Conservation (phyloP, 2,888 invertebrate genomes). For the Metallyticus violacea region DNA sequence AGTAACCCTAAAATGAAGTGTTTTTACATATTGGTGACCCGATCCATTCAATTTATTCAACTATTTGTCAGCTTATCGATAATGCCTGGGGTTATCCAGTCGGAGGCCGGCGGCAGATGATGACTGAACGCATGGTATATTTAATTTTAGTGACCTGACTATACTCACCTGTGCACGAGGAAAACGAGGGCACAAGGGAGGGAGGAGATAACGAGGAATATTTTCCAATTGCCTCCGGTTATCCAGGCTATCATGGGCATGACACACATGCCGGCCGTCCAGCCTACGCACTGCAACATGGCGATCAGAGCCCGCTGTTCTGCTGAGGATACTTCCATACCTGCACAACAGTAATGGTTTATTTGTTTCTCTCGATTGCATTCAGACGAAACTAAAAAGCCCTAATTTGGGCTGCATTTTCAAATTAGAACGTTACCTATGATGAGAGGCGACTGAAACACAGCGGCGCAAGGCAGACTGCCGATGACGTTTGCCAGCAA, state of each 20-base stretch:
- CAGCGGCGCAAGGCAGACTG: constrained; percentile 48
- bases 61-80: too few species aligned
- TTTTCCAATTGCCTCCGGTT: constrained; percentile 48
- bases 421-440: neutral
- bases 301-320: constrained; percentile 52
- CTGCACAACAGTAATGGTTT: constrained; percentile 36
- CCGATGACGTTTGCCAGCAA: constrained; percentile 47
- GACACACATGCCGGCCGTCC: constrained; percentile 51
- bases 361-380: too few species aligned
- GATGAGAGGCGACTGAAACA: constrained; percentile 50
- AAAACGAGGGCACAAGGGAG: constrained; percentile 47
- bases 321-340: constrained; percentile 54
- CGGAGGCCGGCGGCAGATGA: too few species aligned
- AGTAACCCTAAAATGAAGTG: too few species aligned
- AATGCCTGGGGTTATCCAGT: too few species aligned
- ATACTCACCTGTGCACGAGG: neutral
- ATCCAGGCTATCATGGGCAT: constrained; percentile 54
- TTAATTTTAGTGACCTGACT: too few species aligned
- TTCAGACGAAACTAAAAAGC: too few species aligned
- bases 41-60: too few species aligned
- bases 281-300: constrained; percentile 53
- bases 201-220: constrained; percentile 52
- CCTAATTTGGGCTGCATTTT: too few species aligned
- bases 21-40: too few species aligned
- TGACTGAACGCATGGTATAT: too few species aligned